phyloP scores from a whole-genome alignment of 2,888 invertebrate genomes.

The Cyclophora albipunctata region DNA sequence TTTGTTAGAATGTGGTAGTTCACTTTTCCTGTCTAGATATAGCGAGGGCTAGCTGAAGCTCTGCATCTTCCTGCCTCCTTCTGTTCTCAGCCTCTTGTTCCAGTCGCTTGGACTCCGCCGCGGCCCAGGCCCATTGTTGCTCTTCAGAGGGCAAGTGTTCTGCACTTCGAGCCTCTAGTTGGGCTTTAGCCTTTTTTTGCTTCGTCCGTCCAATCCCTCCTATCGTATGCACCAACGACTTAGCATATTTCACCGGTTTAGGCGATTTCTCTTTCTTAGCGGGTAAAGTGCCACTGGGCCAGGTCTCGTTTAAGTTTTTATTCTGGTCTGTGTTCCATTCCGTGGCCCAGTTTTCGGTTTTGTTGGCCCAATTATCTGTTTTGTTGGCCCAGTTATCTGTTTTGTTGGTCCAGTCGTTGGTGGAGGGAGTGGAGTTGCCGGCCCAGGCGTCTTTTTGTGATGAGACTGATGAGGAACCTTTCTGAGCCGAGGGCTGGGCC shows the following conservation, averaged over 20 bases:
- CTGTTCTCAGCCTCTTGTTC: slow-evolving; percentile 77
- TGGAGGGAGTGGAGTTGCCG: slow-evolving; percentile 35
- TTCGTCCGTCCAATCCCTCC: slow-evolving; percentile 58
- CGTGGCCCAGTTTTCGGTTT: slow-evolving; percentile 45
- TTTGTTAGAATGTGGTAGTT: slow-evolving; percentile 9
- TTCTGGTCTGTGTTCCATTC: slow-evolving; percentile 49
- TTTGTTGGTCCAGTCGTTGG: slow-evolving; percentile 34
- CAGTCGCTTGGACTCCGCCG: slow-evolving; percentile 78
- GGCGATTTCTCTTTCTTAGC: slow-evolving; percentile 67
- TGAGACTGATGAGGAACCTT: too few relatives aligned
- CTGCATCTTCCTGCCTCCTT: slow-evolving; percentile 80
- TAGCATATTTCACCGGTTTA: slow-evolving; percentile 63
- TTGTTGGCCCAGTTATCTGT: slow-evolving; percentile 34
- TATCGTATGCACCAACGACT: slow-evolving; percentile 63
- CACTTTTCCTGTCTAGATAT: slow-evolving; percentile 75
- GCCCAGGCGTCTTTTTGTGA: slow-evolving; percentile 32
- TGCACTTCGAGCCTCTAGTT: slow-evolving; percentile 33
- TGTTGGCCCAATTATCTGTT: slow-evolving; percentile 43
- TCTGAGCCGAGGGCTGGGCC: slow-evolving; percentile 29
- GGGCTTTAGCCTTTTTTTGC: slow-evolving; percentile 53
- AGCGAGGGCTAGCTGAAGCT: slow-evolving; percentile 82
- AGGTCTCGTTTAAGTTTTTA: slow-evolving; percentile 60
- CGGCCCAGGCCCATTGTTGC: slow-evolving; percentile 84
- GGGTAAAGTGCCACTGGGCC: slow-evolving; percentile 60
- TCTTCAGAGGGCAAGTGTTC: slow-evolving; percentile 73